Conservation (phyloP, 2,888 invertebrate species). For the Rotaria magnacalcarata region DNA sequence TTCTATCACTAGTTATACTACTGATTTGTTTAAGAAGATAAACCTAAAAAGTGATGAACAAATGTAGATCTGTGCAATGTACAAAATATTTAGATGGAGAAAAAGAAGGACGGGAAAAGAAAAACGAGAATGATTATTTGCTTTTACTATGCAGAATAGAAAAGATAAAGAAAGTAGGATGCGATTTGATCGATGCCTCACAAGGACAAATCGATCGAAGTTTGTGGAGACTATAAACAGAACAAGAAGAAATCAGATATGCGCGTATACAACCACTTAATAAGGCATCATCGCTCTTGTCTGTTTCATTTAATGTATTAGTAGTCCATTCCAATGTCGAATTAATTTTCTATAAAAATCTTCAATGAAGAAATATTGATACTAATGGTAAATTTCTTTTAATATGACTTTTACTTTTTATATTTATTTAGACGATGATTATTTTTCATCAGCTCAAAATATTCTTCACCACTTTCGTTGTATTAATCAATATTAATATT, state of each 20-base stretch:
- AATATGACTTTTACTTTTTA: neutral
- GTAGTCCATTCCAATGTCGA: neutral
- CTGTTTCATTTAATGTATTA: neutral
- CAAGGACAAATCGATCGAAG: neutral
- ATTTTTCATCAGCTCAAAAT: neutral
- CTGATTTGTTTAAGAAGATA: neutral
- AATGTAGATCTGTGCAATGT: neutral
- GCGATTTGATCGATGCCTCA: neutral
- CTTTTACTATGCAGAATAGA: neutral
- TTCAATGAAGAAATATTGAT: neutral
- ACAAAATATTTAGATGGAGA: neutral
- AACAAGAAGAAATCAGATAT: conserved; percentile 1
- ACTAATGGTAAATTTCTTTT: neutral
- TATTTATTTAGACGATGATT: neutral
- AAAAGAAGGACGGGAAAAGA: neutral
- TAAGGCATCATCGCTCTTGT: neutral
- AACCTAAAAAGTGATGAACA: neutral
- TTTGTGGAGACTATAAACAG: neutral
- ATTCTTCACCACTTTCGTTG: neutral
- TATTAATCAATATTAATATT: neutral
- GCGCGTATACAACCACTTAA: neutral
- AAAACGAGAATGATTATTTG: neutral
- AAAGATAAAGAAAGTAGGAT: neutral
- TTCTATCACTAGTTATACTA: neutral
- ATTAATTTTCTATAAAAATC: neutral